Conservation (phyloP, 2,113 vertebrate species). For the Neolamprologus kungweensis region DNA sequence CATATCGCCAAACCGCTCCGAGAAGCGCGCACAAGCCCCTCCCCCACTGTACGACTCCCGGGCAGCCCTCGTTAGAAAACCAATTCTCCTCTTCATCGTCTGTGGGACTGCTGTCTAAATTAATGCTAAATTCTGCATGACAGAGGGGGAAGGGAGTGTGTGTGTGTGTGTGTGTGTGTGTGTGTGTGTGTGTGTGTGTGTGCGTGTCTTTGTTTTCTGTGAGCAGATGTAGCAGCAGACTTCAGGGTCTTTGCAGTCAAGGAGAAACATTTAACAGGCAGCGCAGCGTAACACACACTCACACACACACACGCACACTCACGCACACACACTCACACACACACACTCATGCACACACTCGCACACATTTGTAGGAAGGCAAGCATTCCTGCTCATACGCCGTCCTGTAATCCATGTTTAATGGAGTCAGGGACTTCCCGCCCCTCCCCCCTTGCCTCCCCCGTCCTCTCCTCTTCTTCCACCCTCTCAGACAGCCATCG, state of each 20-base stretch:
- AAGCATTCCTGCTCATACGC: not conserved
- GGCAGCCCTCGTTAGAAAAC: not conserved
- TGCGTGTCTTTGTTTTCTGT: not conserved
- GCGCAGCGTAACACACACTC: not conserved
- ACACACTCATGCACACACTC: fast-evolving
- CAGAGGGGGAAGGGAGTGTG: not conserved
- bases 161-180: fast-evolving
- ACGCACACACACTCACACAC: fast-evolving
- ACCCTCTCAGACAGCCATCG: not conserved
- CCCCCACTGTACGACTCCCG: not conserved
- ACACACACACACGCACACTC: fast-evolving
- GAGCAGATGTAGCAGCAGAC: slow-evolving; percentile 34
- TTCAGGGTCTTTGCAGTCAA: slow-evolving; percentile 40
- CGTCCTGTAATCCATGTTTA: not conserved
- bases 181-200: not conserved
- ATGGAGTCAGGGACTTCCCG: not conserved
- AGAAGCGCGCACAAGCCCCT: not conserved
- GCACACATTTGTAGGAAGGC: not conserved
- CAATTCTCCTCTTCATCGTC: not conserved
- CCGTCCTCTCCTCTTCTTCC: not conserved
- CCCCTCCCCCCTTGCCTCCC: not conserved
- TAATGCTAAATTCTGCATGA: not conserved
- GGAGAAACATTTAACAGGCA: slow-evolving; percentile 54
- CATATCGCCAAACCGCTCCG: not conserved
- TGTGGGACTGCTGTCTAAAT: not conserved